These are phyloP conservation scores for Mesorhabditis spiculigera DNA, from an alignment of 2,888 invertebrate species.

Conservation along the genomic window DNA sequence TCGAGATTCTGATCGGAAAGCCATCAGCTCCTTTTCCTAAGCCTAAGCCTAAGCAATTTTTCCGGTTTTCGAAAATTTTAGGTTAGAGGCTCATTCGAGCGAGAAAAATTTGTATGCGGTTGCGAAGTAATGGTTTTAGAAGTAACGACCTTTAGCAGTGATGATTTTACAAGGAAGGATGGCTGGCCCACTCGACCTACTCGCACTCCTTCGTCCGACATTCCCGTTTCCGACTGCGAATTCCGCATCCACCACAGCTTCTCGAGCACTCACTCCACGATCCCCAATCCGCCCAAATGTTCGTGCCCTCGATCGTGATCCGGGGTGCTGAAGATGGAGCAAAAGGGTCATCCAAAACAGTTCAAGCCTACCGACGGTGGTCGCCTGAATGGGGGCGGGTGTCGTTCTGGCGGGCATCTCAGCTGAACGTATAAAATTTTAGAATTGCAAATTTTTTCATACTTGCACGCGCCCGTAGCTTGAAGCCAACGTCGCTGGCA, in stretches of 20 bases:
- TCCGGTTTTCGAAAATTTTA: too few species aligned
- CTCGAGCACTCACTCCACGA: slow-evolving; percentile 50
- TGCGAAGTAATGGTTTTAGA: too few species aligned
- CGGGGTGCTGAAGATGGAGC: slow-evolving; percentile 21
- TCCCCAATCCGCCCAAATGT: slow-evolving; percentile 52
- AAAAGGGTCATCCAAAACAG: background rate
- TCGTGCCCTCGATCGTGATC: slow-evolving; percentile 29
- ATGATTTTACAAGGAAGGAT: background rate
- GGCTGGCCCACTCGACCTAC: slow-evolving; percentile 26
- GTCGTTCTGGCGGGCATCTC: slow-evolving; percentile 31
- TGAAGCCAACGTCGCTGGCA: slow-evolving; percentile 48
- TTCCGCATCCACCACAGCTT: slow-evolving; percentile 55
- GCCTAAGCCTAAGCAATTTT: too few species aligned
- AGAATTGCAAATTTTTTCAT: background rate
- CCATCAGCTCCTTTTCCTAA: background rate
- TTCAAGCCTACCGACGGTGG: slow-evolving; percentile 13
- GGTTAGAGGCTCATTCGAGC: too few species aligned
- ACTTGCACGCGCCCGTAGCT: slow-evolving; percentile 37
- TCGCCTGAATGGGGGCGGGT: slow-evolving; percentile 27
- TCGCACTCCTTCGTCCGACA: slow-evolving; percentile 49
- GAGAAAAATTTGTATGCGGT: too few species aligned
- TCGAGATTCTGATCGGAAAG: too few species aligned
- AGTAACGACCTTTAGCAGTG: too few species aligned
- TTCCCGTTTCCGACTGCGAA: slow-evolving; percentile 35
- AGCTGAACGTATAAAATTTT: slow-evolving; percentile 15